Conservation (phyloP, 2,888 invertebrate genomes). For the Phortica okadai region DNA sequence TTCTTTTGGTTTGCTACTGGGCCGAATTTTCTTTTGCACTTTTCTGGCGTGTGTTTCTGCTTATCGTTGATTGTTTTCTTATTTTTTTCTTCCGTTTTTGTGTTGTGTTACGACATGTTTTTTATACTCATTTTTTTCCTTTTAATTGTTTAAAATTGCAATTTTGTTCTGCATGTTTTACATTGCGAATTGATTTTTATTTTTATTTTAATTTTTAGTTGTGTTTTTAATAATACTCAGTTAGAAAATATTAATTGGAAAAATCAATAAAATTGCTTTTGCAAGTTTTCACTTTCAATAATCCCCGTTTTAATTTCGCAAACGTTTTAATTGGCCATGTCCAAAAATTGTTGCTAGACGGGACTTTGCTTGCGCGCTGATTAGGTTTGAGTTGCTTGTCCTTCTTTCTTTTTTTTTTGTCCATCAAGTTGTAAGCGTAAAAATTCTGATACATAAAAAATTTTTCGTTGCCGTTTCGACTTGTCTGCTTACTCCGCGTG, state of each 20-base stretch:
- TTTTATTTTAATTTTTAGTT: background rate
- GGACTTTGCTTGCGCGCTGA: too few relatives aligned
- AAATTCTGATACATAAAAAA: constrained; percentile 67
- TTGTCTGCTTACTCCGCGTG: background rate
- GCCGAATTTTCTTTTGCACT: constrained; percentile 16
- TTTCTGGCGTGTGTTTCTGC: background rate
- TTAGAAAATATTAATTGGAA: constrained; percentile 57
- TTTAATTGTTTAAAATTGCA: background rate
- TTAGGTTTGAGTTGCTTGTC: too few relatives aligned
- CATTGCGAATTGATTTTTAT: background rate
- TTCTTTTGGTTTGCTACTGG: constrained; percentile 1
- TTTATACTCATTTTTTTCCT: background rate
- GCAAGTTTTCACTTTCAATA: constrained; percentile 31
- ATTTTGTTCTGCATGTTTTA: background rate
- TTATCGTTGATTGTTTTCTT: background rate
- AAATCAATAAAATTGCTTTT: constrained; percentile 63
- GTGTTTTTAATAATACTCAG: background rate
- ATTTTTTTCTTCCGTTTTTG: background rate
- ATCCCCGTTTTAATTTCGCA: background rate
- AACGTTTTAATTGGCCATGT: constrained; percentile 11
- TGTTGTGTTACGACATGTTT: constrained; percentile 13
- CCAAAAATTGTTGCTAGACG: background rate
- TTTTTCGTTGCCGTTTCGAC: constrained; percentile 49
- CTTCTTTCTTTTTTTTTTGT: background rate
- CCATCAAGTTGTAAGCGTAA: constrained; percentile 26